Conservation (phyloP, 2,888 invertebrate species). For the Dryococelus australis region DNA sequence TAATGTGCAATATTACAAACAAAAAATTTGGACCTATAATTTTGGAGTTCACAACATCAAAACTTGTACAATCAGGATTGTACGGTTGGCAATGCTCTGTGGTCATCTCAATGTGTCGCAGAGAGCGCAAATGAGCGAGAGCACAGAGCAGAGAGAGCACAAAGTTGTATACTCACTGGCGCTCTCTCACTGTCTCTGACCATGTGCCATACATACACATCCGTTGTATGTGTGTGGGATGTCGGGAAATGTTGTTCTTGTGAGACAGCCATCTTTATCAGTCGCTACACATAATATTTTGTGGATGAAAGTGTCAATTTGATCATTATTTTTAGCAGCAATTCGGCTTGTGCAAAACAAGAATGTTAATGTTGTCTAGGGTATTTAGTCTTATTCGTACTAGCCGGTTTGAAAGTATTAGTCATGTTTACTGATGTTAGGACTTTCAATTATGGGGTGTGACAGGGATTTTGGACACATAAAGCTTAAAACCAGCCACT, state of each 20-base stretch:
- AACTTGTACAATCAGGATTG: too few species aligned
- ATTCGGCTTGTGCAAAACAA: slow-evolving; percentile 13
- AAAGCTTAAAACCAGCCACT: slow-evolving; percentile 18
- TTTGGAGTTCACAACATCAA: not conserved
- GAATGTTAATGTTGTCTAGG: not conserved
- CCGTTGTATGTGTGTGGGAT: not conserved
- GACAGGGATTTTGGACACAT: not conserved
- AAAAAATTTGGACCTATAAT: not conserved
- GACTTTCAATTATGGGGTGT: not conserved
- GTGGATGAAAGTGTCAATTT: not conserved
- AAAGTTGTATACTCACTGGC: too few species aligned
- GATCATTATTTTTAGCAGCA: not conserved
- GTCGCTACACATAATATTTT: not conserved
- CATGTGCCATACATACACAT: too few species aligned
- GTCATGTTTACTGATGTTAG: not conserved
- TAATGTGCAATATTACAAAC: not conserved
- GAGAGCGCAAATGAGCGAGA: too few species aligned
- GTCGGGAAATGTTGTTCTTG: slow-evolving; percentile 9
- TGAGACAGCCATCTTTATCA: not conserved
- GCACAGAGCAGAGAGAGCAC: too few species aligned
- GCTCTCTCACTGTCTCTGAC: too few species aligned
- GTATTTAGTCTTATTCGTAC: not conserved
- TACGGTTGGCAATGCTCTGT: too few species aligned
- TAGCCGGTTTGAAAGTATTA: not conserved
- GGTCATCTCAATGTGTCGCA: too few species aligned